These are phyloP conservation scores for Sminthurides aquaticus DNA, from an alignment of 2,888 invertebrate species.

Conservation along the genomic window DNA sequence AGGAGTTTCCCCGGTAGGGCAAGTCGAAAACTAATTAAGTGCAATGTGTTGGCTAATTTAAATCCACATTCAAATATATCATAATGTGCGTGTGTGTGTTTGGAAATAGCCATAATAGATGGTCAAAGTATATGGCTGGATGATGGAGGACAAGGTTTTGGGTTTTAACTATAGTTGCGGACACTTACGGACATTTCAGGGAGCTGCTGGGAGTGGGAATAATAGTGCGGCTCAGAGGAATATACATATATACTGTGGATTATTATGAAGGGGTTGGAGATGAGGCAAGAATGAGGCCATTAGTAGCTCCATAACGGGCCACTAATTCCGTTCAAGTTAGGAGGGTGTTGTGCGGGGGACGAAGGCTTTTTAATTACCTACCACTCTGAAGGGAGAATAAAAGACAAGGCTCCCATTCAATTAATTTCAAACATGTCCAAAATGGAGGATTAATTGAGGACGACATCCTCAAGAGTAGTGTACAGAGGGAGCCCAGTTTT, in stretches of 20 bases:
- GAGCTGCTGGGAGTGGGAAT: no score
- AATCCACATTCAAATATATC: no score
- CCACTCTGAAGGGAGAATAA: background rate
- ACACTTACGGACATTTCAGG: no score
- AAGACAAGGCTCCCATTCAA: background rate
- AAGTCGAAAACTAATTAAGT: background rate
- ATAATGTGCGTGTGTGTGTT: no score
- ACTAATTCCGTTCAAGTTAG: background rate
- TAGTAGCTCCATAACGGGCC: background rate
- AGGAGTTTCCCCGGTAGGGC: no score
- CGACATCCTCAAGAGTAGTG: background rate
- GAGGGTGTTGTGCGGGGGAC: background rate
- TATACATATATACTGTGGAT: no score
- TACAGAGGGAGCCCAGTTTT: background rate
- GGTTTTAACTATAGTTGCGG: no score
- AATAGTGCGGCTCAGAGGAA: no score
- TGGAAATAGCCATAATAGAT: no score
- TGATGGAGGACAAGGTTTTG: no score
- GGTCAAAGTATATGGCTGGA: no score
- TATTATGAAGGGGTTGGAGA: background rate
- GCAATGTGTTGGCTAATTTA: background rate
- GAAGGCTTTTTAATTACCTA: background rate
- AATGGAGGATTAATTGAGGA: background rate
- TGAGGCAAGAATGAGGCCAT: background rate
- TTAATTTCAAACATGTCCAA: background rate